These are phyloP conservation scores for Chouioia cunea DNA, from an alignment of 2,888 invertebrate species.

Conservation along the genomic window DNA sequence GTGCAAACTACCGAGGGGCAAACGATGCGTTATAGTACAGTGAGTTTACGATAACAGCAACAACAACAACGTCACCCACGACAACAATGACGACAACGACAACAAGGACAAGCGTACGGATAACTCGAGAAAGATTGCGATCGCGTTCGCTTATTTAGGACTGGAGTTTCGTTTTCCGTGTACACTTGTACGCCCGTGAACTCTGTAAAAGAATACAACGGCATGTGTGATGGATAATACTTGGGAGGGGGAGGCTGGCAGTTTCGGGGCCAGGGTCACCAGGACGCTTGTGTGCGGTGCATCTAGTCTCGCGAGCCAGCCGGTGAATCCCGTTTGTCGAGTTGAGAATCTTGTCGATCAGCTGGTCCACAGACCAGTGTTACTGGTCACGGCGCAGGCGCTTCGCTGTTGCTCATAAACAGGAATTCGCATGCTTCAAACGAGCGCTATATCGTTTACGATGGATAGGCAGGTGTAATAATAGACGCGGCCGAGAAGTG, in stretches of 20 bases:
- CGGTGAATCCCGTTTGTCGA: slow-evolving; percentile 22
- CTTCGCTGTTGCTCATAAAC: slow-evolving; percentile 50
- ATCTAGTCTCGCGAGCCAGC: background rate
- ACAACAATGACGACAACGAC: no score
- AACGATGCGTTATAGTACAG: slow-evolving; percentile 9
- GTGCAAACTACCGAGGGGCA: slow-evolving; percentile 1
- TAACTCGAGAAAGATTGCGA: no score
- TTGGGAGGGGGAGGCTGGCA: background rate
- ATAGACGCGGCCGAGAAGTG: slow-evolving; percentile 58
- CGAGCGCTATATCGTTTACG: slow-evolving; percentile 6
- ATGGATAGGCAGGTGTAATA: slow-evolving; percentile 63
- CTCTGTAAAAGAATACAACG: no score
- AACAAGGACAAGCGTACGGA: no score
- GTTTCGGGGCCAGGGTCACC: slow-evolving; percentile 45
- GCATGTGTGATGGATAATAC: no score
- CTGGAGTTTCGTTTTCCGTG: no score
- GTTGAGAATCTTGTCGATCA: slow-evolving; percentile 34
- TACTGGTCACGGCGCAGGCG: slow-evolving; percentile 40
- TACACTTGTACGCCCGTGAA: no score
- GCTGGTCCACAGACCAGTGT: slow-evolving; percentile 46
- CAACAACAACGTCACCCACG: no score
- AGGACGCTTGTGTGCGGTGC: background rate
- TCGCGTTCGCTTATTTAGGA: no score
- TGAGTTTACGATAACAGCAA: no score
- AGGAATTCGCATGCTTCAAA: slow-evolving; percentile 57